Evolutionary conservation across 2,888 invertebrate species (phyloP), one percentile per base, ranked within the genome.

Genomic region (Drosophila mimetica): DNA sequence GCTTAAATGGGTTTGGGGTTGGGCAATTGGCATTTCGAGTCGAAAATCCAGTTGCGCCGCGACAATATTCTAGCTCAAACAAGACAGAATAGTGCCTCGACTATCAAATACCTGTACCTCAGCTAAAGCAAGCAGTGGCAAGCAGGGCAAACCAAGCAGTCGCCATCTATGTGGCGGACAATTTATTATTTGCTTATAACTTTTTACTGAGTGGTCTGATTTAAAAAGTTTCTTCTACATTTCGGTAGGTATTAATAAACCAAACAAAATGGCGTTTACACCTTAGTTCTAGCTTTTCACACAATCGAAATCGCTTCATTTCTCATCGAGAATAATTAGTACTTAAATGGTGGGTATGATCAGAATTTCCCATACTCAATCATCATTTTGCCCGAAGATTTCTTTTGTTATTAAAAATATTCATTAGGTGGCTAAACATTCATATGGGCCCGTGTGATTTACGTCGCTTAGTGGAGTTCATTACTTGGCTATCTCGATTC

Each of bases 1-100:
- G n/a, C 8, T 20, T 44, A 9, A 14, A 4, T 69, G 50, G 69
- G 41, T 65, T 65, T 63, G 64, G 79, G 79, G 42, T 28, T 44
- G 42, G 42, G 42, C 61, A 37, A 2, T 41, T 67, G 61, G 18
- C 50, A 54, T 16, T 37, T 37, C 13, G 52, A 9, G 25, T 18
- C 11, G 11, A 14, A 11, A 34, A 25, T 13, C 11, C 28, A 28
- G 47, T 16, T 34, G 18, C 8, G 30, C 8, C 47, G 25, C 44
- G 3, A 44, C 9, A 28, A 25, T 28, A 30, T 30, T 46, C 46
- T 30, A 13, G 30, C 11, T 44, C 14, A 28, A 25, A 20, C 13
- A 2, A 4, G 1, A 5, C 8, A 13, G 1, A 44, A 4, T 5
- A 14, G n/a, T n/a, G n/a, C n/a, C n/a, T n/a, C n/a, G n/a, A n/a